These are phyloP conservation scores for Mythimna loreyi DNA, from an alignment of 2,888 invertebrate species.

Conservation along the genomic window DNA sequence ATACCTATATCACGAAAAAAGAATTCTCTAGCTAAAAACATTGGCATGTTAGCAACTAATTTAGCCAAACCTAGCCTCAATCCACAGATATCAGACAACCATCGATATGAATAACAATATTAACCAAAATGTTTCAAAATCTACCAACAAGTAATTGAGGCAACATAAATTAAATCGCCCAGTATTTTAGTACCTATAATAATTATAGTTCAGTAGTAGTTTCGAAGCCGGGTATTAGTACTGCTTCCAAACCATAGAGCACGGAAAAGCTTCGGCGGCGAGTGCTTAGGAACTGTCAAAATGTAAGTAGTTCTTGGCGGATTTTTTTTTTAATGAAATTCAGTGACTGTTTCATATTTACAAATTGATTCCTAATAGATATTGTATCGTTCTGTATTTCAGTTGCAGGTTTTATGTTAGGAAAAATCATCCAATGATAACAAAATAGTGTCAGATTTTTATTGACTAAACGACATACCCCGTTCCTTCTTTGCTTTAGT, in stretches of 20 bases:
- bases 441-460: too few species aligned
- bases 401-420: too few species aligned
- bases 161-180: slow-evolving; percentile 29
- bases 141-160: slow-evolving; percentile 33
- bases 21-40: neutral
- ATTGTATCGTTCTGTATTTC: too few species aligned
- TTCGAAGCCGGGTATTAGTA: slow-evolving; percentile 41
- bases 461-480: too few species aligned
- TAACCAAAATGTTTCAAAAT: slow-evolving; percentile 9
- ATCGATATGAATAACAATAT: slow-evolving; percentile 11
- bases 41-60: neutral
- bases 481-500: too few species aligned
- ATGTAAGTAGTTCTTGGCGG: too few species aligned
- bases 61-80: neutral
- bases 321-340: too few species aligned
- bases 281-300: neutral
- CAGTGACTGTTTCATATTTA: too few species aligned
- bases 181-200: slow-evolving; percentile 20
- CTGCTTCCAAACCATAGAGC: neutral
- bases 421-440: too few species aligned
- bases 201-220: slow-evolving; percentile 34
- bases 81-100: neutral
- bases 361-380: too few species aligned
- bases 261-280: neutral
- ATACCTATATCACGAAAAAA: too few species aligned